Evolutionary conservation across 37 sponge, comb jelly and placozoan species (phyloP).

Genomic region (Halichondria panicea): DNA sequence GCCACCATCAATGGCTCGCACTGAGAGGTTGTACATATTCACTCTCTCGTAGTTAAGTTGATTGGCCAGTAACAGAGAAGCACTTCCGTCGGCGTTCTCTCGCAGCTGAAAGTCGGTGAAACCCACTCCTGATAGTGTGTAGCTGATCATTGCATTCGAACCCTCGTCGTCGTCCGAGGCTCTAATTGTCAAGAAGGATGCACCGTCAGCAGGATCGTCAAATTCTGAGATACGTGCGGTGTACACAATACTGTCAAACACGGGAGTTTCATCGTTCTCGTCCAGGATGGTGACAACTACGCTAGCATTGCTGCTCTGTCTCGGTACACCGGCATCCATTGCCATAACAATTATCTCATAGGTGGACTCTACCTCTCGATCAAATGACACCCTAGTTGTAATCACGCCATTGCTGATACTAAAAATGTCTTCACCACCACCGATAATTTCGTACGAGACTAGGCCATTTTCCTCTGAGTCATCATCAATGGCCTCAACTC

Average conservation of each 20-base stretch:
- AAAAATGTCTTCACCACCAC: slow-evolving; percentile 25
- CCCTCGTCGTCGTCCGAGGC: slow-evolving; percentile 60
- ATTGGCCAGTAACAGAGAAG: background rate
- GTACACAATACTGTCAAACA: slow-evolving; percentile 41
- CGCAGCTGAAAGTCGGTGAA: slow-evolving; percentile 9
- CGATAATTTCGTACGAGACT: slow-evolving; percentile 40
- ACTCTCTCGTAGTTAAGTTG: slow-evolving; percentile 23
- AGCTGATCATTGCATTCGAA: slow-evolving; percentile 21
- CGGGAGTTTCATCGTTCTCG: slow-evolving; percentile 79
- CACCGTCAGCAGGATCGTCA: background rate
- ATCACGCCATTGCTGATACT: slow-evolving; percentile 56
- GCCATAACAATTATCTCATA: slow-evolving; percentile 59
- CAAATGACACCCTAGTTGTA: slow-evolving; percentile 21
- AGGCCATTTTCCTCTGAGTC: slow-evolving; percentile 56
- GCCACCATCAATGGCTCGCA: slow-evolving; percentile 64
- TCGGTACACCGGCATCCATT: slow-evolving; percentile 50
- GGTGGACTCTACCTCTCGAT: slow-evolving; percentile 47
- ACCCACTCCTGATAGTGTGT: slow-evolving; percentile 28
- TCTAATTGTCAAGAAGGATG: slow-evolving; percentile 19
- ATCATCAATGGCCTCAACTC: slow-evolving; percentile 53
- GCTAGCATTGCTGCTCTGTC: slow-evolving; percentile 16
- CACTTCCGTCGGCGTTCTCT: slow-evolving; percentile 14
- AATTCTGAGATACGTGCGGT: slow-evolving; percentile 24
- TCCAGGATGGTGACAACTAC: slow-evolving; percentile 55
- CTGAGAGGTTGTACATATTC: slow-evolving; percentile 28